Conservation (phyloP, 2,888 invertebrate species). For the Cephus nigrinus region DNA sequence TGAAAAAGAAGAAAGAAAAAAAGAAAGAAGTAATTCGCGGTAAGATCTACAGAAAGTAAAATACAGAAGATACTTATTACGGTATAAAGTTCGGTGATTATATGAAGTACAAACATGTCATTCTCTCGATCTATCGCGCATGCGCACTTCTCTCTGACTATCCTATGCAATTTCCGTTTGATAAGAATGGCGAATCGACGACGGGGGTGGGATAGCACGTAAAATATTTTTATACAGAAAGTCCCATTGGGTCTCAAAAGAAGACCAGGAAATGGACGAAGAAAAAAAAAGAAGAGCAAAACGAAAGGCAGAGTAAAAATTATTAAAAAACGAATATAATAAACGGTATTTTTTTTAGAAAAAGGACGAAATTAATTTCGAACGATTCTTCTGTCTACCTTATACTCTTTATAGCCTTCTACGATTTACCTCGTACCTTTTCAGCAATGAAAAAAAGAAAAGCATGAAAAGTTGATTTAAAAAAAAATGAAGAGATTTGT, state of each 20-base stretch:
- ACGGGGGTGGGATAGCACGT: constrained; percentile 47
- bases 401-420: background rate
- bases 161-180: constrained; percentile 55
- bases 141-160: background rate
- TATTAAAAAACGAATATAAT: constrained; percentile 16
- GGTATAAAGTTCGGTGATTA: constrained; percentile 59
- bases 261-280: background rate
- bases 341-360: constrained; percentile 18
- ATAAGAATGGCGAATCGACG: constrained; percentile 20
- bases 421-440: constrained; percentile 11
- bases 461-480: background rate
- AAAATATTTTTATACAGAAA: constrained; percentile 7
- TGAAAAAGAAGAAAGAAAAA: constrained; percentile 27
- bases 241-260: background rate
- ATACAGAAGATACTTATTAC: constrained; percentile 41
- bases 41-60: constrained; percentile 57
- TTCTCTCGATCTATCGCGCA: constrained; percentile 26
- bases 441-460: constrained; percentile 28
- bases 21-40: constrained; percentile 46
- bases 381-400: constrained; percentile 23
- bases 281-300: constrained; percentile 2
- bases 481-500: constrained; percentile 43
- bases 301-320: constrained; percentile 14
- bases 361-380: constrained; percentile 15
- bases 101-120: constrained; percentile 62